Evolutionary conservation across 2,888 invertebrate species (phyloP).

Genomic region (Latheticus oryzae): DNA sequence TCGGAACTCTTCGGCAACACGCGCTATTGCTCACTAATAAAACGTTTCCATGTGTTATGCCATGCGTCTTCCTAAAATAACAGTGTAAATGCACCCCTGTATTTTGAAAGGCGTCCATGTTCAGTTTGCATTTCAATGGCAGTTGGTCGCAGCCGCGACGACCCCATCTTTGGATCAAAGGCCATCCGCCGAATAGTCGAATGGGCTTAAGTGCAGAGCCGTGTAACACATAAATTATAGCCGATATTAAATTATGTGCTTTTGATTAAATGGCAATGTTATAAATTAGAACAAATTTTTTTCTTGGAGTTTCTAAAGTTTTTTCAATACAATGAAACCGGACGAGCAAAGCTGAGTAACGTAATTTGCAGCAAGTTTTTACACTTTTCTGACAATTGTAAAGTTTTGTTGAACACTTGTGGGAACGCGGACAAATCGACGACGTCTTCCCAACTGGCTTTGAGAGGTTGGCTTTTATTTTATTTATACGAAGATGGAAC

Average conservation of each 20-base stretch:
- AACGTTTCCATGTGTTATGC: slow-evolving; percentile 49
- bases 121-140: slow-evolving; percentile 52
- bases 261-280: slow-evolving; percentile 43
- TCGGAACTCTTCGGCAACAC: slow-evolving; percentile 50
- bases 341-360: slow-evolving; percentile 13
- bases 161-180: slow-evolving; percentile 50
- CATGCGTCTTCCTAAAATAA: slow-evolving; percentile 54
- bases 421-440: slow-evolving; percentile 28
- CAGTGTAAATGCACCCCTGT: slow-evolving; percentile 51
- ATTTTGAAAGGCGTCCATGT: slow-evolving; percentile 46
- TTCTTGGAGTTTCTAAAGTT: too few species aligned
- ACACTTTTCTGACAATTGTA: slow-evolving; percentile 31
- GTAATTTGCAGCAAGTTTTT: slow-evolving; percentile 32
- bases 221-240: slow-evolving; percentile 52
- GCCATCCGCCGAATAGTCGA: slow-evolving; percentile 48
- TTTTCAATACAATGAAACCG: slow-evolving; percentile 12
- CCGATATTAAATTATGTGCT: slow-evolving; percentile 45
- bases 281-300: slow-evolving; percentile 44
- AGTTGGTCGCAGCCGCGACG: slow-evolving; percentile 50
- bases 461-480: slow-evolving; percentile 22
- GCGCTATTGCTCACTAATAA: slow-evolving; percentile 52
- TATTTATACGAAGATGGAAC: slow-evolving; percentile 5
- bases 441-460: slow-evolving; percentile 18
- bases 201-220: slow-evolving; percentile 53
- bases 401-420: slow-evolving; percentile 26